A percentile compares a stretch with the other conserved stretches of the same genome.
Evolutionary conservation across 2,797 vertebrate genomes (phyloP).

Genomic region (Xiphophorus birchmanni): DNA sequence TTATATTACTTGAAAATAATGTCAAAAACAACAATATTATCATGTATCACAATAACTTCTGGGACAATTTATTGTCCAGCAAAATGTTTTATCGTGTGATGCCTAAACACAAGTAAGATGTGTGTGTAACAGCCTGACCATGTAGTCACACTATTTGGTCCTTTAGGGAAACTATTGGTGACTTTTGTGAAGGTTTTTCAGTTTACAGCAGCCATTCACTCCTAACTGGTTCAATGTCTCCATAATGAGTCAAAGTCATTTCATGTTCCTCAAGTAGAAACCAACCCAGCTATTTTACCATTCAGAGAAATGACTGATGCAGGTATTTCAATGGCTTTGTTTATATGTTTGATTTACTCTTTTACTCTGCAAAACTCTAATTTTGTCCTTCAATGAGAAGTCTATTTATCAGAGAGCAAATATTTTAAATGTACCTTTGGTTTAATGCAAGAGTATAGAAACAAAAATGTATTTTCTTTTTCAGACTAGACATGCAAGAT

Average conservation of each 20-base stretch:
- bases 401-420: not conserved
- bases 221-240: not conserved
- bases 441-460: not conserved
- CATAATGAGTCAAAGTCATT: not conserved
- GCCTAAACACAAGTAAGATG: not conserved
- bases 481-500: no score
- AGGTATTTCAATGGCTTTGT: not conserved
- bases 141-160: not conserved
- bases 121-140: not conserved
- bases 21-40: no score
- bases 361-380: not conserved
- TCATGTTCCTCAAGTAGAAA: not conserved
- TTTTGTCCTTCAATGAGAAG: not conserved
- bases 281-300: not conserved
- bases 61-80: no score
- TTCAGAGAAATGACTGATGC: not conserved
- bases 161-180: not conserved
- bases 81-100: no score
- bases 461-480: not conserved
- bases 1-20: no score
- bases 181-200: not conserved
- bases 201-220: not conserved
- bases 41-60: no score
- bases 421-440: not conserved
- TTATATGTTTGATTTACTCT: not conserved